phyloP scores from a whole-genome alignment of 2,113 vertebrate species.

The Onychostruthus taczanowskii region DNA sequence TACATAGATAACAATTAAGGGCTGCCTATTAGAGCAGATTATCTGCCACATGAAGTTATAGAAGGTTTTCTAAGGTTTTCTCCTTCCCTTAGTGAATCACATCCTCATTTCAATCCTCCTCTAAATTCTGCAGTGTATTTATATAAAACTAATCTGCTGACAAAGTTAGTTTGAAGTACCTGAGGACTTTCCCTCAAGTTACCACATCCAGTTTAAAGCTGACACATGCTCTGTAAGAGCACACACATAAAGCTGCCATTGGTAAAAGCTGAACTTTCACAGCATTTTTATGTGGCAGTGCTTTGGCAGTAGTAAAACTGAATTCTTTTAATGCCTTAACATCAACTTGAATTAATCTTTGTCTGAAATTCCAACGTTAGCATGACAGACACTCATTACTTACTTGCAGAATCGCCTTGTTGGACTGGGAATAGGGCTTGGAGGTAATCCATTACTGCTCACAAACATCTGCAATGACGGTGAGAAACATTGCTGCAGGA shows the following conservation, averaged over 20 bases:
- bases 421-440: constrained; percentile 88
- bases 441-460: constrained; percentile 90
- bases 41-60: neutral
- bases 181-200: neutral
- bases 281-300: neutral
- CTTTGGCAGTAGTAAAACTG: neutral
- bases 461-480: constrained; percentile 95
- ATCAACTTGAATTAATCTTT: neutral
- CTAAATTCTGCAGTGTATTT: neutral
- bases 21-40: neutral
- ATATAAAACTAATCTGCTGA: neutral
- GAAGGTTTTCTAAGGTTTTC: neutral
- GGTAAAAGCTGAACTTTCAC: neutral
- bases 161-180: neutral
- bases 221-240: neutral
- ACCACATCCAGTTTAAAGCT: neutral
- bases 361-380: neutral
- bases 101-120: neutral
- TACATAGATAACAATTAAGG: neutral
- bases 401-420: constrained; percentile 87
- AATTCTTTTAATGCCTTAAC: neutral
- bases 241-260: neutral
- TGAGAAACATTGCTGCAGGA: constrained; percentile 89
- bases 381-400: neutral
- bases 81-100: neutral